Base-by-base conservation (phyloP, 2,888 invertebrate species). In the Lasius platythorax region DNA sequence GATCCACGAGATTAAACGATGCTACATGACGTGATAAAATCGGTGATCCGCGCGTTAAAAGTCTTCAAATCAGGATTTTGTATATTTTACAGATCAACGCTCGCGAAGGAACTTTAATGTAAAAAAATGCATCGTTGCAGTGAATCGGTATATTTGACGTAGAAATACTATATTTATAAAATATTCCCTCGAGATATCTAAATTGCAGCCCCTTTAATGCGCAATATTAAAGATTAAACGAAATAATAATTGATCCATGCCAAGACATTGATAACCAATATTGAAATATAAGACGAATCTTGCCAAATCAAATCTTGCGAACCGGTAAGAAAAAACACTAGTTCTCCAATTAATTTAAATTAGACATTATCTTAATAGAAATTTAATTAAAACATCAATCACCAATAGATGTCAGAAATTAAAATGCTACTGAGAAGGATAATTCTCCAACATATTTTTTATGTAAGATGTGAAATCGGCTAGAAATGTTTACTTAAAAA, bases 211-310 rank as follows among this genome's bases (percentile, higher is more conserved):
- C 11, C 30, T 68, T 58, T 43, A 68, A 58, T 28, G 2, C 2
- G 11, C 5, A 15, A 67, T 67, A 68, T 78, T 68, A 68, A n/a
- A 67, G 58, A 56, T 78, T 58, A 68, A 46, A 23, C 12, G 8
- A 61, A 50, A 18, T 53, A 6, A 33, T 15, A n/a, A 79, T 79
- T 70, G 40, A n/a, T 40, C 56, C 37, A 67, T 68, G 30, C 30
- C 40, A 58, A 53, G 28, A 56, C 30, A 76, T 76, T 37, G 37
- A 76, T 53, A 53, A n/a, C 1, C 37, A 12, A 56, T 67, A 66
- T 6, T 76, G n/a, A 56, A 67, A 67, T 53, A 53, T 37, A 53
- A 63, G 46, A 8, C 3, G 15, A 37, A 37, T 15, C 18, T 23
- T 40, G 8, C 40, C 23, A 64, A 8, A 63, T 46, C 6, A 9